Evolutionary conservation across 2,113 vertebrate species (phyloP).

Genomic region (Nannospalax galili): DNA sequence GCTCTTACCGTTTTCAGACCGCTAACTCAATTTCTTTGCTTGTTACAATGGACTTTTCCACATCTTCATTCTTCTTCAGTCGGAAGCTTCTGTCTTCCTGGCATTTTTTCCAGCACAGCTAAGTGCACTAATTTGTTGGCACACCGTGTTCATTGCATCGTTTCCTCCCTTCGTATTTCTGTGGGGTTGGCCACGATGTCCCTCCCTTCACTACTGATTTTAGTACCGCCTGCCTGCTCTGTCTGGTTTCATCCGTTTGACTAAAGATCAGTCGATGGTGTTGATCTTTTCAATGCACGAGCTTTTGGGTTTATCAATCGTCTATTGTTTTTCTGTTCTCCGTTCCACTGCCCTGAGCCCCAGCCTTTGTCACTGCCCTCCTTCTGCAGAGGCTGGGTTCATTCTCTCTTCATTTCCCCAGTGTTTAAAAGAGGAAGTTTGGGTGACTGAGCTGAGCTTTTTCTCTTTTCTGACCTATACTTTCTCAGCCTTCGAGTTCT

Average conservation of each 20-base stretch:
- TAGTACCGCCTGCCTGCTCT: neutral
- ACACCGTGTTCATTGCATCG: fast-evolving
- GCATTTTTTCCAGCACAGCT: neutral
- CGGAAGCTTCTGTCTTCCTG: neutral
- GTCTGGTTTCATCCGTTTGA: neutral
- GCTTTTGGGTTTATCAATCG: neutral
- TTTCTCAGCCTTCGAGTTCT: neutral
- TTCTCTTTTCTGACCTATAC: too few species aligned
- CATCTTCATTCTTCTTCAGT: neutral
- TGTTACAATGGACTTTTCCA: neutral
- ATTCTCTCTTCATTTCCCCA: neutral
- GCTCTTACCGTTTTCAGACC: neutral
- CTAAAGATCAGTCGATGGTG: neutral
- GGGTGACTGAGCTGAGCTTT: neutral
- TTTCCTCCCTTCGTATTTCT: neutral
- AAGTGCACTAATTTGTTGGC: neutral
- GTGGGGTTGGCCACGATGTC: fast-evolving
- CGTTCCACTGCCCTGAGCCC: neutral
- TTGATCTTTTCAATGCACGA: neutral
- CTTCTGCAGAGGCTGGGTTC: too few species aligned
- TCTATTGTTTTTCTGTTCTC: neutral
- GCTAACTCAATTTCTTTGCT: neutral
- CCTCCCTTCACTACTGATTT: too few species aligned
- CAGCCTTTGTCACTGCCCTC: neutral
- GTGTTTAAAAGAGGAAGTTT: neutral